A percentile compares a stretch with the other conserved stretches of the same genome.
These are phyloP conservation scores for Forbesichthys papilliferus DNA, from an alignment of 2,113 vertebrate species.

Conservation along the genomic window DNA sequence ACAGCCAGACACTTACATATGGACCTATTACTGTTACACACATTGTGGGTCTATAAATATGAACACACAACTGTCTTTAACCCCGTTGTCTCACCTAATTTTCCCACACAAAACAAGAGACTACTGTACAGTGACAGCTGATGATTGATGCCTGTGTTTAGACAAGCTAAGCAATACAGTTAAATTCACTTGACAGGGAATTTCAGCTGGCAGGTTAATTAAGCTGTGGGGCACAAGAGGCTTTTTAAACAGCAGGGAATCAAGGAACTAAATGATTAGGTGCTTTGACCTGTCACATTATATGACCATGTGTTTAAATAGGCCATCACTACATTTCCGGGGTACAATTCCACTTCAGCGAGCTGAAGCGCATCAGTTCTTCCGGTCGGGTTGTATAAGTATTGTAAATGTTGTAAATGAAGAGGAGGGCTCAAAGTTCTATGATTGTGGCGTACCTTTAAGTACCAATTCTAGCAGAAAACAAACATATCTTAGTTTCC, in stretches of 20 bases:
- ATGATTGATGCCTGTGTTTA: constrained; percentile 36
- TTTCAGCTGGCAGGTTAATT: constrained; percentile 42
- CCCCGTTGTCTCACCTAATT: constrained; percentile 19
- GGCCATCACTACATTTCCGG: too few species aligned
- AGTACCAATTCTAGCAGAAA: too few species aligned
- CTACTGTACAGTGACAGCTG: constrained; percentile 7
- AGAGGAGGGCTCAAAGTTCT: too few species aligned
- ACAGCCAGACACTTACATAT: neutral
- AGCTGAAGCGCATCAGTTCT: too few species aligned
- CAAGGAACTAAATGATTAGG: constrained; percentile 12
- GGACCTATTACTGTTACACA: neutral
- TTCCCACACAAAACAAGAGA: neutral
- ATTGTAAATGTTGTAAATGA: too few species aligned
- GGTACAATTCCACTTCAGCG: too few species aligned
- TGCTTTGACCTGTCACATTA: constrained; percentile 54
- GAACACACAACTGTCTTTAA: neutral
- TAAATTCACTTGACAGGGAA: constrained; percentile 34
- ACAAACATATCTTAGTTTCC: too few species aligned
- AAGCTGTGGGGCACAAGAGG: constrained; percentile 20
- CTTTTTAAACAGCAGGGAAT: constrained; percentile 22
- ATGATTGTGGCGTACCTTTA: too few species aligned
- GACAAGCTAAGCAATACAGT: constrained; percentile 32
- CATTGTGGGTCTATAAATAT: neutral
- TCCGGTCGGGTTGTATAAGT: too few species aligned
- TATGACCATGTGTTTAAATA: constrained; percentile 33